Percentiles rank a stretch among this genome's conserved stretches.
Evolutionary conservation across 2,797 vertebrate genomes (phyloP).

Genomic region (Odontamblyopus rebecca): DNA sequence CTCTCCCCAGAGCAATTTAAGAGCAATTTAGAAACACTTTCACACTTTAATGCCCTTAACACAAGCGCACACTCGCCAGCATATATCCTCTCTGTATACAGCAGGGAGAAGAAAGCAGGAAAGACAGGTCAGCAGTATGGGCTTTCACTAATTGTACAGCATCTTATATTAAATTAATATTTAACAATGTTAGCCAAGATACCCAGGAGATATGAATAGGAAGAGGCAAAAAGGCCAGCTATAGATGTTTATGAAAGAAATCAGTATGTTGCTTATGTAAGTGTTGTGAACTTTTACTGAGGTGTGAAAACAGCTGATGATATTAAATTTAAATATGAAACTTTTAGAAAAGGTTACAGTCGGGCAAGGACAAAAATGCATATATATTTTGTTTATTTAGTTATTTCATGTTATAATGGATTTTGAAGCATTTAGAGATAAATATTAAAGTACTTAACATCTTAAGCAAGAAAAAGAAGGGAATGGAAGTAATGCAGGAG

Average conservation of each 20-base stretch:
- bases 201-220: not conserved
- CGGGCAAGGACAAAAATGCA: not conserved
- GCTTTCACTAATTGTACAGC: constrained; percentile 43
- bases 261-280: not conserved
- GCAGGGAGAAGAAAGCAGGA: constrained; percentile 33
- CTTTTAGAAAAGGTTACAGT: not conserved
- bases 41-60: constrained; percentile 64
- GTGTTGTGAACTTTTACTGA: not conserved
- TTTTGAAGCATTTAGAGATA: not conserved
- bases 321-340: not conserved
- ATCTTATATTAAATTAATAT: constrained; percentile 58
- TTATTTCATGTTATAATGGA: not conserved
- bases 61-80: constrained; percentile 30
- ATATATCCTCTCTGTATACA: constrained; percentile 15
- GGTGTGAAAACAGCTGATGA: not conserved
- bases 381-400: not conserved
- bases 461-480: not conserved
- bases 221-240: constrained; percentile 6
- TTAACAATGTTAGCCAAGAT: constrained; percentile 43
- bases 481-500: not conserved
- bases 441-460: not conserved
- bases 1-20: constrained; percentile 64
- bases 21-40: constrained; percentile 72
- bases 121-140: constrained; percentile 66
- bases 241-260: constrained; percentile 3